Base-by-base conservation (phyloP, 2,888 invertebrate genomes). In the Therioaphis trifolii region DNA sequence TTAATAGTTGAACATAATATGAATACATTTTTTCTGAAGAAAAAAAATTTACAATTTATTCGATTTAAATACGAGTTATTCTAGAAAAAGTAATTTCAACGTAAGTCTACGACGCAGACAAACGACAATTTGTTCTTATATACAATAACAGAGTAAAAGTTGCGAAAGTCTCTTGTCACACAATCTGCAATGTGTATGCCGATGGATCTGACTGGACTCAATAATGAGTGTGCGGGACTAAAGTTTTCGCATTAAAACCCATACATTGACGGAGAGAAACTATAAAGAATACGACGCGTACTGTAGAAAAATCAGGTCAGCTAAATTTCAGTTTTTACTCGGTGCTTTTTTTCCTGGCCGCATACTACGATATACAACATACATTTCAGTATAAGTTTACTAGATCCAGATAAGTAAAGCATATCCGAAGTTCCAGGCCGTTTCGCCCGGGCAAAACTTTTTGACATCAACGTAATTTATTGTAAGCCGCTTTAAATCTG, bases 381-480 rank as follows among this genome's bases (percentile, higher is more conserved):
- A 63, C n/a, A 14, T 15, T 66, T 49, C 49, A 40, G 75, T 58
- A 35, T 35, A 78, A 78, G 66, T 71, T 80, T 61, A 46, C 43
- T 14, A 72, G 71, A 80, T 71, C 58, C 46, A 49, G 74, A 82
- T 72, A 82, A 82, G 61, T 74, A 63, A 74, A 74, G 74, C 49
- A 69, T 82, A 71, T 82, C 61, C 80, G 49, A 74, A 82, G 72
- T 82, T 82, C 74, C 74, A 24, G 46, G 58, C 46, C 66, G 61
- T 71, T 71, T 69, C 43, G 66, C 43, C 40, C 24, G n/a, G 40
- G 72, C 21, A 58, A 82, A 82, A 82, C 63, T 82, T 82, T 82
- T 74, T 61, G 82, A 82, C 82, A 40, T 49, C 18, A 24, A 35
- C 52, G 82, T 82, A 63, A 82, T 82, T 82, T 72, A 82, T 72